A percentile compares a stretch with the other conserved stretches of the same genome.
These are phyloP conservation scores for Platalea minor DNA, from an alignment of 2,797 vertebrate species.

Conservation along the genomic window DNA sequence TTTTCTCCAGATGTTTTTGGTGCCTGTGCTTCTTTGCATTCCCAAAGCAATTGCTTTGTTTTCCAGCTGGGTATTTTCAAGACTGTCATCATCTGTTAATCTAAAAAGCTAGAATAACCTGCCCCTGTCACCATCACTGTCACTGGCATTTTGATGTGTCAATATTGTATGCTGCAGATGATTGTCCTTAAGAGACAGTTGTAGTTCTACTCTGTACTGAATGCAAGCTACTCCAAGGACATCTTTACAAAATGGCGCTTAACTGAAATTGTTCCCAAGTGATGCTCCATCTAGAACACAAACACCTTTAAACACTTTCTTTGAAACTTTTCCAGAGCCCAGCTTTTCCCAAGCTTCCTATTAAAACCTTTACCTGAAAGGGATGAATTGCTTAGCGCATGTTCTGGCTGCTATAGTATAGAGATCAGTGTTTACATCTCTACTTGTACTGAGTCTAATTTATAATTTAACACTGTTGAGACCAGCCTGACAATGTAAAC, in stretches of 20 bases:
- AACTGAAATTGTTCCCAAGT: constrained; percentile 67
- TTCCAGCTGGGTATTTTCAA: constrained; percentile 45
- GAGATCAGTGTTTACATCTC: constrained; percentile 51
- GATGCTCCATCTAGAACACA: constrained; percentile 49
- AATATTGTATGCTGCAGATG: neutral
- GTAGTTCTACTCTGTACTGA: constrained; percentile 5
- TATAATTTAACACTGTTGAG: constrained; percentile 65
- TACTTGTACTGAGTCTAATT: constrained; percentile 32
- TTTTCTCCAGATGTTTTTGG: constrained; percentile 41
- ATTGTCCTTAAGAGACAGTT: constrained; percentile 14
- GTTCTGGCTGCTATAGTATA: constrained; percentile 12
- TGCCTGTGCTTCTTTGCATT: neutral
- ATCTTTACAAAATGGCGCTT: constrained; percentile 20
- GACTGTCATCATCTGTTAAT: constrained; percentile 34
- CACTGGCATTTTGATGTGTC: constrained; percentile 24
- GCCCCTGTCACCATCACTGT: constrained; percentile 16
- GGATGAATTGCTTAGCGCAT: neutral
- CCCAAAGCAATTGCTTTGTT: constrained; percentile 41
- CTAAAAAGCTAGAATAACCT: constrained; percentile 28
- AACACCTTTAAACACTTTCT: constrained; percentile 67
- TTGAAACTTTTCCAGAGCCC: constrained; percentile 65
- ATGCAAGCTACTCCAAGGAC: constrained; percentile 64
- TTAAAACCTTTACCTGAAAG: constrained; percentile 52
- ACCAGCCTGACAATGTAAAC: constrained; percentile 61
- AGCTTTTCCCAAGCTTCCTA: constrained; percentile 45